A percentile compares a stretch with the other conserved stretches of the same genome.
These are phyloP conservation scores for Smithornis capensis DNA, from an alignment of 2,113 vertebrate genomes.

Conservation along the genomic window DNA sequence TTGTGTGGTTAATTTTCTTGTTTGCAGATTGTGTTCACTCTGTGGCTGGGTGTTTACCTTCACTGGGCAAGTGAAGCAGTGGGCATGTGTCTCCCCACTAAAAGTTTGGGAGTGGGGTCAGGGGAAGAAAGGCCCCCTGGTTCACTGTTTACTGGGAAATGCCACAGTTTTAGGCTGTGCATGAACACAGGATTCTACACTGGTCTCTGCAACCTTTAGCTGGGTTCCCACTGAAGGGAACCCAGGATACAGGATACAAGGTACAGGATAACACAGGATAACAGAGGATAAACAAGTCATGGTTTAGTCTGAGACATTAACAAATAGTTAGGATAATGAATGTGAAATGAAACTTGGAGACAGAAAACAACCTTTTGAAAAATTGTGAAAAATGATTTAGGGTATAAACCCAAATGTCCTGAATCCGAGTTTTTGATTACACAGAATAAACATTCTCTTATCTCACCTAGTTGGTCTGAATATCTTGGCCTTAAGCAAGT, in stretches of 20 bases:
- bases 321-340: background rate
- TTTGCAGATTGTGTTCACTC: background rate
- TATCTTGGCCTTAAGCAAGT: background rate
- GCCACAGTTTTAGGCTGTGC: background rate
- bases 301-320: background rate
- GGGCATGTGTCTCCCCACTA: background rate
- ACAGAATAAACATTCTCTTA: background rate
- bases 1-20: background rate
- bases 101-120: background rate
- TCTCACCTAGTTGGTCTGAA: background rate
- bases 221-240: background rate
- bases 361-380: background rate
- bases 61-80: background rate
- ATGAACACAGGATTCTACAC: background rate
- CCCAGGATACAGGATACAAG: no score
- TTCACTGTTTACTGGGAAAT: background rate
- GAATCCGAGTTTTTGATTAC: background rate
- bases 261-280: no score
- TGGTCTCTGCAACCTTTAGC: background rate
- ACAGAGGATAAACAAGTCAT: background rate
- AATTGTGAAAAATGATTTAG: background rate
- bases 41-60: background rate
- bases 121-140: background rate
- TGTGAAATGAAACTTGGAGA: background rate
- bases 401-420: background rate